Evolutionary conservation across 2,888 invertebrate species (phyloP).

Genomic region (Drosophila subquinaria): DNA sequence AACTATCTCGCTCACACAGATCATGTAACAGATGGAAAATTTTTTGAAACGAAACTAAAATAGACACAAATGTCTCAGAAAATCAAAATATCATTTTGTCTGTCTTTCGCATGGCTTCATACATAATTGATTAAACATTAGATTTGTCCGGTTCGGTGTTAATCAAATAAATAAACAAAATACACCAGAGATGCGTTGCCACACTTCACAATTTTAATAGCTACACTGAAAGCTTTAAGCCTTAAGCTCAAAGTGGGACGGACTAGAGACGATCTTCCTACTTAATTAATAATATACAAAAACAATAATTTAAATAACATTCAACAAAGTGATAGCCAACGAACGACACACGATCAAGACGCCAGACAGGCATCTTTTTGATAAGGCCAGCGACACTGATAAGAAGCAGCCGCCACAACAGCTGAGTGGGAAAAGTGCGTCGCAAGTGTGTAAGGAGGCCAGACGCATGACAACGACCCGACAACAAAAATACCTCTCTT

Average conservation of each 20-base stretch:
- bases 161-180: constrained; percentile 6
- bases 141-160: constrained; percentile 8
- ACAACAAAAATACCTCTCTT: constrained; percentile 7
- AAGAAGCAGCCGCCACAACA: constrained; percentile 10
- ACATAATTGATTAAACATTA: constrained; percentile 12
- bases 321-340: constrained; percentile 18
- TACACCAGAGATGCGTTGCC: not conserved
- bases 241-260: not conserved
- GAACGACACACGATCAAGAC: constrained; percentile 15
- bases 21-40: constrained; percentile 61
- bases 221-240: constrained; percentile 4
- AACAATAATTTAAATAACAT: constrained; percentile 31
- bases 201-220: constrained; percentile 1
- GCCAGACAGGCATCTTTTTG: constrained; percentile 48
- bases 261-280: not conserved
- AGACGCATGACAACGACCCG: constrained; percentile 36
- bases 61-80: constrained; percentile 12
- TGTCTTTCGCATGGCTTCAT: not conserved
- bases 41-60: constrained; percentile 25
- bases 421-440: constrained; percentile 42
- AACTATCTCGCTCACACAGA: constrained; percentile 37
- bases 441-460: constrained; percentile 19
- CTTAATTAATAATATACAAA: not conserved
- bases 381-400: constrained; percentile 39
- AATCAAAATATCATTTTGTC: not conserved